Evolutionary conservation across 2,113 vertebrate species (phyloP), one percentile per base, ranked within the genome.

Genomic region (Phocoena phocoena): DNA sequence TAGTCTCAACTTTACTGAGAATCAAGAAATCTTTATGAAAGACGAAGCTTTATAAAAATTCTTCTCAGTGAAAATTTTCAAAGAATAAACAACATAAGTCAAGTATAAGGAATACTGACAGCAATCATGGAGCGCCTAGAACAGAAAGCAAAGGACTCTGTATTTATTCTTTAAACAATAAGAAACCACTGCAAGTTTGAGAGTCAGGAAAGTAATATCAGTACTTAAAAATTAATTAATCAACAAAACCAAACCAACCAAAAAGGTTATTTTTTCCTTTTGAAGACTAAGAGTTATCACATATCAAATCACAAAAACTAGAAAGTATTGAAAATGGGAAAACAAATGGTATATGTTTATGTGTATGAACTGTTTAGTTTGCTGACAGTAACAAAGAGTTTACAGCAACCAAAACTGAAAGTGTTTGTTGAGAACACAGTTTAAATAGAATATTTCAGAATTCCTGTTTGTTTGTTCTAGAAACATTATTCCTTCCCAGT

Each of bases 371-470:
- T n/a, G 1, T 86, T 98, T 80, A 96, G 96, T 92, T 97, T 95
- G 88, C 87, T 65, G 0, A 60, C 70, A 77, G 55, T 58, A 81
- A 58, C 33, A 38, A 53, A 95, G 9, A 93, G 28, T 70, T 94
- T 63, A 88, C 8, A 89, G 62, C 28, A 89, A 98, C 86, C 83
- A 96, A 97, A 97, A 96, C 47, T 71, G 89, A 93, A 96, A 79
- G 89, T 86, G 63, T 44, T 92, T 81, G 81, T 26, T 90, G 47
- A 55, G 85, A 89, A 91, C 70, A 83, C 62, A 90, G 82, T 60
- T 67, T 88, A 90, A 93, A 96, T 68, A 73, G 53, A 87, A 83
- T 86, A 87, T 85, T 98, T 70, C 71, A 95, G n/a, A 67, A 80
- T 23, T 11, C 23, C 36, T 77, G 38, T 95, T 71, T 83, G 63